Percentiles rank a stretch among this genome's conserved stretches.
phyloP scores from a whole-genome alignment of 2,113 vertebrate species.

The Protobothrops flavoviridis region DNA sequence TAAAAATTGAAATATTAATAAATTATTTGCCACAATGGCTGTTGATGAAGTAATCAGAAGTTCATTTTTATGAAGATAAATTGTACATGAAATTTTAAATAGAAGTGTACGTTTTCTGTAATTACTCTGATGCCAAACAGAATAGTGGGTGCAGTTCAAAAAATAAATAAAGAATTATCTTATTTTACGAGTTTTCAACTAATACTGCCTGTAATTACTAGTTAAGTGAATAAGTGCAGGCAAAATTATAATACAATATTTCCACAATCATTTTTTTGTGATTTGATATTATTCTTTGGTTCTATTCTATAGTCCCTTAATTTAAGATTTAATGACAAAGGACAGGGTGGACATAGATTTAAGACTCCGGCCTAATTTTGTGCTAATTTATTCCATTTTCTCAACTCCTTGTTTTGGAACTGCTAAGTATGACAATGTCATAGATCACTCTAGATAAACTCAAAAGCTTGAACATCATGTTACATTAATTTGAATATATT shows the following conservation, averaged over 20 bases:
- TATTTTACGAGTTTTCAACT: not conserved
- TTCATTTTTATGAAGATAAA: constrained; percentile 1
- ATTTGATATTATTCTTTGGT: not conserved
- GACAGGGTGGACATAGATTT: not conserved
- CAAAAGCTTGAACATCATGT: not conserved
- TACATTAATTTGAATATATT: not conserved
- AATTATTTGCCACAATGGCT: constrained; percentile 8
- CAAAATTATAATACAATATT: not conserved
- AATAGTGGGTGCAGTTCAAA: not conserved
- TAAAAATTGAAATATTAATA: constrained; percentile 19
- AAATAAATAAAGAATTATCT: not conserved
- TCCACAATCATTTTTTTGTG: not conserved
- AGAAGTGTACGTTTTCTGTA: not conserved
- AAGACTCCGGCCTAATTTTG: not conserved
- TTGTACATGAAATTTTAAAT: constrained; percentile 11
- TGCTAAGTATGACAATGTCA: not conserved
- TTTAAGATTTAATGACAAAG: not conserved
- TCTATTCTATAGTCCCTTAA: not conserved
- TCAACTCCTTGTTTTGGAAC: not conserved
- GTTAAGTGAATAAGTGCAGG: not conserved
- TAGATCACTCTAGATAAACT: not conserved
- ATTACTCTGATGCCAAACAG: not conserved
- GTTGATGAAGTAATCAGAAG: constrained; percentile 12
- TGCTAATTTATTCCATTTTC: not conserved
- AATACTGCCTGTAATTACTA: not conserved